These are phyloP conservation scores for Gadopsis marmoratus DNA, from an alignment of 2,797 vertebrate species.

Conservation along the genomic window DNA sequence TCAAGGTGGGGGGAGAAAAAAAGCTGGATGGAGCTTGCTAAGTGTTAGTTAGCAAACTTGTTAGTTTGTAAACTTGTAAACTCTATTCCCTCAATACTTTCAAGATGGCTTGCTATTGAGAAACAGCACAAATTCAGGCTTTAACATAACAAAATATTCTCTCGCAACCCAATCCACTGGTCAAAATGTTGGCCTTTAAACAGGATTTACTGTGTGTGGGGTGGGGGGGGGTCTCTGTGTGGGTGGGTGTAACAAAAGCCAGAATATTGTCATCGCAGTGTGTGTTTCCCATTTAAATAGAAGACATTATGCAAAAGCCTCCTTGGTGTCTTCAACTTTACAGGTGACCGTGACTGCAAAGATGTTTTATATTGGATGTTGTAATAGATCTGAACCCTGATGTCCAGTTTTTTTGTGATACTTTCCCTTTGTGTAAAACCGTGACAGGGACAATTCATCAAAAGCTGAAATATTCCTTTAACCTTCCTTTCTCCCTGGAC, in stretches of 20 bases:
- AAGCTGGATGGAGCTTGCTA: not conserved
- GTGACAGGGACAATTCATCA: conserved; percentile 6
- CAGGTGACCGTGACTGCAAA: conserved; percentile 45
- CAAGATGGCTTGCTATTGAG: not conserved
- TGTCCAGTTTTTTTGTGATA: conserved; percentile 18
- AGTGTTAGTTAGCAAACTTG: not conserved
- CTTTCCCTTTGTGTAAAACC: conserved; percentile 13
- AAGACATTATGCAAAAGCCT: conserved; percentile 66
- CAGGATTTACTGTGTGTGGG: no score
- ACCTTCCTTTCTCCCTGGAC: conserved; percentile 9
- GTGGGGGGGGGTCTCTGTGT: no score
- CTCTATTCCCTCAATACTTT: not conserved
- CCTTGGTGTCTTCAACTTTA: conserved; percentile 50
- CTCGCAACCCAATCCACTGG: not conserved
- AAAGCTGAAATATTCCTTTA: conserved; percentile 23
- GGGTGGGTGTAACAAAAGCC: conserved; percentile 44
- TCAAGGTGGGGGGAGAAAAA: not conserved
- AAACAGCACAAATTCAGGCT: not conserved
- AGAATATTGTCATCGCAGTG: conserved; percentile 39
- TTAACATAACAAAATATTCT: not conserved
- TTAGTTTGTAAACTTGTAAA: no score
- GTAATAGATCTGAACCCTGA: conserved; percentile 49
- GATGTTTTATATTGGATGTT: conserved; percentile 72
- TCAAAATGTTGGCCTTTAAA: not conserved
- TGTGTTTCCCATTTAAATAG: conserved; percentile 53